A percentile compares a stretch with the other conserved stretches of the same genome.
These are phyloP conservation scores for Camponotus floridanus DNA, from an alignment of 1,140 invertebrate species.

Conservation along the genomic window DNA sequence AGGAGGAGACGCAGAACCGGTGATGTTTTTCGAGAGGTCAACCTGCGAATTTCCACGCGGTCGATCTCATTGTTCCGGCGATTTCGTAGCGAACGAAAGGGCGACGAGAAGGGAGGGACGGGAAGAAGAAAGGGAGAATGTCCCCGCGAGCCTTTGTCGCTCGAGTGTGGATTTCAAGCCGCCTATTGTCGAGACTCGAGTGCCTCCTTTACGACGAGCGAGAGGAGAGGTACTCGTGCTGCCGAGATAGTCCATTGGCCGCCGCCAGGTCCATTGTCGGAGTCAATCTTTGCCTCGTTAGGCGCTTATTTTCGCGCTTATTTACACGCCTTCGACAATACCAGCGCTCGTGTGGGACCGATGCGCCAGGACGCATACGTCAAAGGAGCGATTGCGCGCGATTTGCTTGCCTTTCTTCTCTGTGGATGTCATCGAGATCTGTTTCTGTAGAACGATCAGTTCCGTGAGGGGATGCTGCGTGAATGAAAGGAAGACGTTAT, in stretches of 20 bases:
- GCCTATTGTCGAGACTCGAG: slow-evolving; percentile 67
- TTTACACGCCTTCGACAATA: slow-evolving; percentile 73
- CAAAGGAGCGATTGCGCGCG: slow-evolving; percentile 27
- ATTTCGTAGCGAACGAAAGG: slow-evolving; percentile 9
- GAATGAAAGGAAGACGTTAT: slow-evolving; percentile 29
- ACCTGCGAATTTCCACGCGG: slow-evolving; percentile 84
- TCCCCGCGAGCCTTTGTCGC: slow-evolving; percentile 34
- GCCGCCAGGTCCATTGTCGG: slow-evolving; percentile 76
- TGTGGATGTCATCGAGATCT: slow-evolving; percentile 20
- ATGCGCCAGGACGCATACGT: background rate
- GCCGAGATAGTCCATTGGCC: slow-evolving; percentile 33
- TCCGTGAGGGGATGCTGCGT: slow-evolving; percentile 17
- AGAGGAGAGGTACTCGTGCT: slow-evolving; percentile 67
- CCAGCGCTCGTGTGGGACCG: slow-evolving; percentile 14
- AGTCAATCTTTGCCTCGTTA: slow-evolving; percentile 86
- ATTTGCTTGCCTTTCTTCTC: slow-evolving; percentile 36
- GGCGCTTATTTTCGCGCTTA: slow-evolving; percentile 85
- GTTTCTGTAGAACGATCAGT: background rate
- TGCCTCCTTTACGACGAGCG: slow-evolving; percentile 63
- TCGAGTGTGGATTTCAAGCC: slow-evolving; percentile 77
- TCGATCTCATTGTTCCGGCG: slow-evolving; percentile 59
- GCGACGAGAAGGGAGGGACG: background rate
- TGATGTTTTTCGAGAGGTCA: slow-evolving; percentile 73
- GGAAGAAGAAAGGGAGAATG: background rate
- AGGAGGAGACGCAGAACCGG: background rate